Percentiles rank a stretch among this genome's conserved stretches.
These are phyloP conservation scores for Buphagus erythrorhynchus DNA, from an alignment of 2,797 vertebrate genomes.

Conservation along the genomic window DNA sequence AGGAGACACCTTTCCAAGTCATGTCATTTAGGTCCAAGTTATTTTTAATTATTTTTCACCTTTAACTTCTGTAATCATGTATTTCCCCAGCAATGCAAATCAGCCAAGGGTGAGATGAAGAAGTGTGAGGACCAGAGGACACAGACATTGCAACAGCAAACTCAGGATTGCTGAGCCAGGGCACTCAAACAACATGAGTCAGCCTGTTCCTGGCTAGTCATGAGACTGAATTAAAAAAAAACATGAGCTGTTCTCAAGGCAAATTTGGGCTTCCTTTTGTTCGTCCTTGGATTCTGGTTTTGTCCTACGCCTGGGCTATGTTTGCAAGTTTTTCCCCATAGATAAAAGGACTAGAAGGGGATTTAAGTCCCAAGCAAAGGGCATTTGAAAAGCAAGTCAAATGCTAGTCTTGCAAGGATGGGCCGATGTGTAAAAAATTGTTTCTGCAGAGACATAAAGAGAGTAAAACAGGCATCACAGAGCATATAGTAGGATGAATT, in stretches of 20 bases:
- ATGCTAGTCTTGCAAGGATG: background rate
- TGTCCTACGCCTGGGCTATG: background rate
- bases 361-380: background rate
- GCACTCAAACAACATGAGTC: constrained; percentile 30
- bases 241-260: constrained; percentile 17
- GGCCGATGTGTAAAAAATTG: background rate
- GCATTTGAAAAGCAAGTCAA: background rate
- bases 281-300: background rate
- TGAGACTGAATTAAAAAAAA: constrained; percentile 51
- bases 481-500: background rate
- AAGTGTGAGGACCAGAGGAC: background rate
- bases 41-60: background rate
- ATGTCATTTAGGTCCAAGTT: background rate
- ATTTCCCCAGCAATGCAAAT: background rate
- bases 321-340: background rate
- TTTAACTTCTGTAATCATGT: background rate
- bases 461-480: background rate
- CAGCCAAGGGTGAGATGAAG: background rate
- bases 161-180: constrained; percentile 33
- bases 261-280: constrained; percentile 11
- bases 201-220: constrained; percentile 34
- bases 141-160: background rate
- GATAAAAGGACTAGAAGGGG: background rate
- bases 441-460: background rate
- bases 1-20: background rate